A percentile compares a stretch with the other conserved stretches of the same genome.
These are phyloP conservation scores for Agrypnia vestita DNA, from an alignment of 1,140 invertebrate species.

Conservation along the genomic window DNA sequence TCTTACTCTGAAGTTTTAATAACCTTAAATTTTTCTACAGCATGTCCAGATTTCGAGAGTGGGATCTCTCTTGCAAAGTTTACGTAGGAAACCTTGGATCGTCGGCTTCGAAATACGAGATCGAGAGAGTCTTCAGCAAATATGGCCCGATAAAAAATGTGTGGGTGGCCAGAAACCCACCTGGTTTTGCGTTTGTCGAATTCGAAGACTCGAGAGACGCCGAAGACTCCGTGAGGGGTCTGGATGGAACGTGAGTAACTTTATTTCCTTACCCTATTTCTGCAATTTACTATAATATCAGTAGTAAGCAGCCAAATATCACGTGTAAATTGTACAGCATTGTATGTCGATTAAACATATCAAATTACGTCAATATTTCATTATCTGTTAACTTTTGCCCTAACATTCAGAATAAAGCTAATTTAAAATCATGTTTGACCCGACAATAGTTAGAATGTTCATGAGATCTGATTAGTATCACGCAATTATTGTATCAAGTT, in stretches of 20 bases:
- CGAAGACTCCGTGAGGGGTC: slow-evolving; percentile 94
- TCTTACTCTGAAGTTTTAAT: background rate
- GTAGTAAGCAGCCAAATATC: too few species aligned
- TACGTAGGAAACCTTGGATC: slow-evolving; percentile 98
- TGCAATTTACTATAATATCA: too few species aligned
- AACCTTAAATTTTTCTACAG: slow-evolving; percentile 44
- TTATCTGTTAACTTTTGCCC: too few species aligned
- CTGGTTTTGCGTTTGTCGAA: slow-evolving; percentile 98
- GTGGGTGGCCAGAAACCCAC: slow-evolving; percentile 96
- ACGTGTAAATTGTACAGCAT: too few species aligned
- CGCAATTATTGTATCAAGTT: too few species aligned
- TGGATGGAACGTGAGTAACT: slow-evolving; percentile 92
- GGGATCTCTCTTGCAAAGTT: slow-evolving; percentile 96
- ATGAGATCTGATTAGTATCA: too few species aligned
- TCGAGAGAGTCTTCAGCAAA: slow-evolving; percentile 93
- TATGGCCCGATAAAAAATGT: slow-evolving; percentile 97
- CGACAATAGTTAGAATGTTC: too few species aligned
- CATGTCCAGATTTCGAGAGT: slow-evolving; percentile 89
- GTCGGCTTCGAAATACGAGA: slow-evolving; percentile 92
- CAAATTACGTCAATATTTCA: background rate
- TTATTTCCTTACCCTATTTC: too few species aligned
- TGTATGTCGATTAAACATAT: background rate
- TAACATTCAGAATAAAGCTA: background rate
- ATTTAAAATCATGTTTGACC: background rate
- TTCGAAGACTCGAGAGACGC: slow-evolving; percentile 98